Evolutionary conservation across 1,140 invertebrate genomes (phyloP), one percentile per base, ranked within the genome.

Genomic region (Aricia agestis): DNA sequence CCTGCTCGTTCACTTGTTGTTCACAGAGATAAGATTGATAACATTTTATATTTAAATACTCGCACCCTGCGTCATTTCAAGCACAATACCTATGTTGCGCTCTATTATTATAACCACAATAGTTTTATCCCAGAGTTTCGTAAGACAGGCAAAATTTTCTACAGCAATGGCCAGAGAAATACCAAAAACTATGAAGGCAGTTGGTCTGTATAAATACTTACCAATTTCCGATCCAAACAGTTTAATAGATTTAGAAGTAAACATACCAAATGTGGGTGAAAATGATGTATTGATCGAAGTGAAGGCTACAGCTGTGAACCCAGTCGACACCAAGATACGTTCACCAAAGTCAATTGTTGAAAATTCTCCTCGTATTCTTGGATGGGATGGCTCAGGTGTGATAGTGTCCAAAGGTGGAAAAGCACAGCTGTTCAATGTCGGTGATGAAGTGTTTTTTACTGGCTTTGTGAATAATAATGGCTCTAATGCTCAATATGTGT

Each of bases 141-240:
- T 4, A 10, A 17, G 25, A 6, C 19, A 58, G 15, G 18, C 52
- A 41, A n/a, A 66, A 67, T 17, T 67, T 15, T 52, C 45, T 11
- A 74, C 19, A 36, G 36, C 36, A 68, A 84, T 82, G 78, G 73
- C 78, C 17, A 74, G 71, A 70, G 81, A 73, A 69, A 74, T 88
- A 69, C 83, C 87, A 2, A 84, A 78, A 76, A 81, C 74, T 13
- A 91, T 91, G 89, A 82, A 78, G 68, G 89, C 86, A 41, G 82
- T 89, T 11, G 89, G 86, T 1, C 72, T 91, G n/a, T 87, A 84
- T 65, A 91, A 89, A 78, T 89, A 89, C 74, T 79, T 91, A 69
- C 85, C 86, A 13, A 87, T 89, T 58, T 66, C 78, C 6, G 82
- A 91, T 66, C 52, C 76, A 15, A 81, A 76, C n/a, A 89, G 87